These are phyloP conservation scores for Amiota minor DNA, from an alignment of 2,888 invertebrate genomes.

Conservation along the genomic window DNA sequence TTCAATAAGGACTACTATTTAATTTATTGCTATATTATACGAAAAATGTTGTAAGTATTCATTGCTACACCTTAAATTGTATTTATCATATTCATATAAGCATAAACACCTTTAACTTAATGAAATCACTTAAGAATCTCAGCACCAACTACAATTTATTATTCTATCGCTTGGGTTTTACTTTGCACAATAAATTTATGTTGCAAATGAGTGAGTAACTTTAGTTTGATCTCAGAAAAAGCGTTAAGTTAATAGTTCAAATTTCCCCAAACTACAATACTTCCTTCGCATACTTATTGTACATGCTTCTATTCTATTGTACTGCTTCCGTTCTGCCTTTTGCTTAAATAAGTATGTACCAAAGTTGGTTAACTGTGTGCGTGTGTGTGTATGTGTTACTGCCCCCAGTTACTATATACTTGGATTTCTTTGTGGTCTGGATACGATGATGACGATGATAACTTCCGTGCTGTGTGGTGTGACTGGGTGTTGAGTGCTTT, in stretches of 20 bases:
- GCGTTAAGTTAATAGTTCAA: slow-evolving; percentile 56
- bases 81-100: slow-evolving; percentile 51
- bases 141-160: no score
- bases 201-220: slow-evolving; percentile 14
- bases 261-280: slow-evolving; percentile 36
- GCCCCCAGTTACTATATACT: neutral
- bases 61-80: slow-evolving; percentile 53
- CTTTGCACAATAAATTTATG: no score
- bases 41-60: slow-evolving; percentile 35
- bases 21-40: slow-evolving; percentile 63
- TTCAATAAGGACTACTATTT: slow-evolving; percentile 30
- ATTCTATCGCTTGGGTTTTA: no score
- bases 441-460: slow-evolving; percentile 13
- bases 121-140: slow-evolving; percentile 61
- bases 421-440: slow-evolving; percentile 8
- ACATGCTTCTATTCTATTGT: slow-evolving; percentile 45
- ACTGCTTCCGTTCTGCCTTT: slow-evolving; percentile 41
- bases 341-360: neutral
- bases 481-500: neutral
- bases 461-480: slow-evolving; percentile 51
- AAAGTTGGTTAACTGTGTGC: neutral
- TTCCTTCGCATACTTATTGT: slow-evolving; percentile 43
- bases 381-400: neutral
- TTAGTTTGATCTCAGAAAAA: slow-evolving; percentile 36
- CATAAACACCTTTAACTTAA: slow-evolving; percentile 57